These are phyloP conservation scores for Neolamprologus tretocephalus DNA, from an alignment of 2,113 vertebrate genomes.

Conservation along the genomic window DNA sequence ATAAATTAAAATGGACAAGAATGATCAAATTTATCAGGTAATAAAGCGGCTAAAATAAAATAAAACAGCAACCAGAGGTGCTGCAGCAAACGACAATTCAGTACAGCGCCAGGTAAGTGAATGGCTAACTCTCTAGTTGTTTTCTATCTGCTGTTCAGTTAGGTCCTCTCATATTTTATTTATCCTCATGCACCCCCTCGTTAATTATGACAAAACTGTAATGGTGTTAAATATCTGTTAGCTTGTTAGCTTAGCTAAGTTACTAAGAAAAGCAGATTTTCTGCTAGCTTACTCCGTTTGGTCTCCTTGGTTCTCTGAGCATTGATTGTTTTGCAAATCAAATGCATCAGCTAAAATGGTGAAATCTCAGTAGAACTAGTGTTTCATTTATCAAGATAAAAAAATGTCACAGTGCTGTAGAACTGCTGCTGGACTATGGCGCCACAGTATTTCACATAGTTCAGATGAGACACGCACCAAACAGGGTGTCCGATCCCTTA, in stretches of 20 bases:
- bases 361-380: background rate
- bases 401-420: background rate
- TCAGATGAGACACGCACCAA: conserved; percentile 34
- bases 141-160: background rate
- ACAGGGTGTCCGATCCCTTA: conserved; percentile 32
- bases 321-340: background rate
- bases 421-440: conserved; percentile 10
- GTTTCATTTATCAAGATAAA: background rate
- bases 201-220: background rate
- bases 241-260: background rate
- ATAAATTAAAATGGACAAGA: background rate
- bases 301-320: background rate
- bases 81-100: background rate
- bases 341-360: background rate
- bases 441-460: conserved; percentile 40
- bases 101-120: background rate
- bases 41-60: background rate
- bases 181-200: background rate
- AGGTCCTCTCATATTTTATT: background rate
- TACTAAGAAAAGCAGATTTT: background rate
- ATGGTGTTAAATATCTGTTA: background rate
- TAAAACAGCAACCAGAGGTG: background rate
- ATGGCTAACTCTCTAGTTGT: background rate
- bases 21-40: background rate
- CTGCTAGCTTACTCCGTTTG: background rate